Conservation (phyloP, 2,113 vertebrate genomes). For the Catharus fuscescens region DNA sequence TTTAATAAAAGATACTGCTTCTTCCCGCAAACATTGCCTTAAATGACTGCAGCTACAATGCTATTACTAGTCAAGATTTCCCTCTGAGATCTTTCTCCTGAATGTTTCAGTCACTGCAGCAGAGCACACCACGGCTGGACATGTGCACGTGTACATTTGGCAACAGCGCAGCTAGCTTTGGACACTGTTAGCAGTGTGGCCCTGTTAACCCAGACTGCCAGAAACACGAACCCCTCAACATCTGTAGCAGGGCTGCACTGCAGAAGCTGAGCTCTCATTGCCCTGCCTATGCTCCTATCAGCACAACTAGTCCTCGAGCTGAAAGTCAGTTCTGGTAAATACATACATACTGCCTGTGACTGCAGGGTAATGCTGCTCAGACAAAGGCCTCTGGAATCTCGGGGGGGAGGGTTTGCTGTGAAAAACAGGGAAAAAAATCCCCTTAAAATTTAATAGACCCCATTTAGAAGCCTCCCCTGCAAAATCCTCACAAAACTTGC, state of each 20-base stretch:
- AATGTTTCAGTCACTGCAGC: not conserved
- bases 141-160: not conserved
- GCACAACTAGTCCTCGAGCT: not conserved
- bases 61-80: not conserved
- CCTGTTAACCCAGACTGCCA: not conserved
- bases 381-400: not conserved
- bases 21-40: not conserved
- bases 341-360: not conserved
- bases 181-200: not conserved
- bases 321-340: not conserved
- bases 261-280: not conserved
- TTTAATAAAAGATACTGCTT: not conserved
- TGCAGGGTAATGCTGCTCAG: not conserved
- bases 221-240: not conserved
- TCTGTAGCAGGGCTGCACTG: not conserved
- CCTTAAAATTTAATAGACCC: not conserved
- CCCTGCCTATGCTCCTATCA: not conserved
- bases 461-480: not conserved
- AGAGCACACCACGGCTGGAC: not conserved
- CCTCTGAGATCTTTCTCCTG: not conserved
- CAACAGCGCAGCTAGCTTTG: not conserved
- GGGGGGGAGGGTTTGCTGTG: not conserved
- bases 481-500: not conserved
- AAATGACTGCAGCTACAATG: not conserved
- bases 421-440: not conserved